Evolutionary conservation across 2,797 vertebrate genomes (phyloP), one percentile per base, ranked within the genome.

Genomic region (Sus cebifrons): DNA sequence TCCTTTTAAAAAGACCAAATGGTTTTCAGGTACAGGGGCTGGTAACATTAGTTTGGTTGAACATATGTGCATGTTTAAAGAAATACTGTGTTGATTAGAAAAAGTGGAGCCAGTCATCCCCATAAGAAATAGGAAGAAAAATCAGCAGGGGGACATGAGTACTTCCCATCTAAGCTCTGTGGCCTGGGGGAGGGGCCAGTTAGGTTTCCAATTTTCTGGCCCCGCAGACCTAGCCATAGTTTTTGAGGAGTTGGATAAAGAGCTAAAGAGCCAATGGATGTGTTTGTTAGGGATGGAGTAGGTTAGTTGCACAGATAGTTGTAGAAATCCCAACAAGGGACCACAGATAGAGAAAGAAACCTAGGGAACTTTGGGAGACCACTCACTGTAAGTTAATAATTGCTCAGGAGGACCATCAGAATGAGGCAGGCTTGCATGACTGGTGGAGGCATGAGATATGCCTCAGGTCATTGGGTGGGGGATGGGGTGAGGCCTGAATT

Each of bases 101-200:
- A 44, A 54, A 4, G 27, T 10, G 5, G 54, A 18, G 10, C 3
- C 5, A 3, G 40, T 49, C 16, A 12, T 44, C 27, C 21, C 5
- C 13, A 3, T 36, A 11, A 49, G 23, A 15, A 23, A 32, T 9
- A 25, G 64, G 20, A 78, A 79, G 78, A 60, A 49, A 44, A 75
- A 3, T 17, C 20, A 8, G 29, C 3, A 32, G 79, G 21, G 20
- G 71, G 36, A 18, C 14, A 4, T 0, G 60, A 65, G 14, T 5
- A 0, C 81, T 25, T 20, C 15, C 13, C 5, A 1, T 2, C 6
- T 12, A 18, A 49, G 49, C 54, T 74, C 40, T 75, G 23, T 23
- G 18, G 29, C 7, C 7, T 6, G 4, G 14, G 16, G 44, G n/a
- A 65, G 21, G n/a, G 62, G 14, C 4, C 60, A n/a, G 0, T 3